phyloP scores from a whole-genome alignment of 1,140 invertebrate genomes.

The Diachasma alloeum region DNA sequence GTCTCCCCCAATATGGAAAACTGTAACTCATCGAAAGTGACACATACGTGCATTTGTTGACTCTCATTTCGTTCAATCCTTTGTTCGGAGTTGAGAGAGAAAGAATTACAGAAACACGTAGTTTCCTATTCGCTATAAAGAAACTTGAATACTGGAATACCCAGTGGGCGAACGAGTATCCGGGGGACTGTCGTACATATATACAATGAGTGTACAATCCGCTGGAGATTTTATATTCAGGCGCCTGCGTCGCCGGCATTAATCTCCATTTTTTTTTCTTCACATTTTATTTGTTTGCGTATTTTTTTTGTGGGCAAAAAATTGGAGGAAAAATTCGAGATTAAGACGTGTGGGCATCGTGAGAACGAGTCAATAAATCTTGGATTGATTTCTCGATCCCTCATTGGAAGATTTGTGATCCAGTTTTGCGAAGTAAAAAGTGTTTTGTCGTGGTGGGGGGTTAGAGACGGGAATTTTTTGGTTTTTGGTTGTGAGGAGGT shows the following conservation, averaged over 20 bases:
- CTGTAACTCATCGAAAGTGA: slow-evolving; percentile 16
- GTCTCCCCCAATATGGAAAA: slow-evolving; percentile 17
- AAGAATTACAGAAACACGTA: neutral
- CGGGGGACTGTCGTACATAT: neutral
- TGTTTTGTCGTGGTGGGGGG: no score
- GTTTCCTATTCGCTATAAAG: neutral
- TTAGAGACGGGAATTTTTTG: no score
- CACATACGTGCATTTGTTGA: neutral
- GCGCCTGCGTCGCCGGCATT: neutral
- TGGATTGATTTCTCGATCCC: neutral
- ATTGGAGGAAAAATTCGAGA: neutral
- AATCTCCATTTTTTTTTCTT: neutral
- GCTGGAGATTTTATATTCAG: neutral
- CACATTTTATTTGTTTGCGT: neutral
- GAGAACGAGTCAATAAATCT: neutral
- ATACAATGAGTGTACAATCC: neutral
- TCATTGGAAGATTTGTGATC: neutral
- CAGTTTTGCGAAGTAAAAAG: neutral
- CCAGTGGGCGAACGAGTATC: slow-evolving; percentile 24
- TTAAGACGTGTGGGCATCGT: neutral
- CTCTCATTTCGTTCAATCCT: neutral
- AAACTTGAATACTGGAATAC: neutral
- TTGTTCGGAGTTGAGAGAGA: neutral
- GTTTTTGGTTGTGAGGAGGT: no score
- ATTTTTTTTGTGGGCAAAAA: neutral